Conservation (phyloP, 2,888 invertebrate genomes). For the Drosophila lutescens region DNA sequence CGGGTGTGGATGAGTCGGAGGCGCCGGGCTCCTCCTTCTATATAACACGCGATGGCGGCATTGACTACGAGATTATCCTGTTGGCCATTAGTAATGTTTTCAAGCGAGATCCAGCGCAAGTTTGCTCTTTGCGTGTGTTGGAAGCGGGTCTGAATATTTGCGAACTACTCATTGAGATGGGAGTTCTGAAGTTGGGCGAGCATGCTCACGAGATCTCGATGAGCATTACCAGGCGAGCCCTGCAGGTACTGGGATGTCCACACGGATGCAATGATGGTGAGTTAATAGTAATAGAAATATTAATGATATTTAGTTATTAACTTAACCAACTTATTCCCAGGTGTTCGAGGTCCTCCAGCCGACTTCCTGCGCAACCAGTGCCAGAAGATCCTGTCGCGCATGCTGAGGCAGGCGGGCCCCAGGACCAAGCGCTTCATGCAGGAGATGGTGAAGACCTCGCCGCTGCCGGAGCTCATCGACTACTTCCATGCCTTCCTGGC, state of each 20-base stretch:
- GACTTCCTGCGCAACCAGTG: constrained; percentile 96
- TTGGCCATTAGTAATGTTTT: constrained; percentile 95
- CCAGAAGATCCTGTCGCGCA: constrained; percentile 90
- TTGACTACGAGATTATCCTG: constrained; percentile 94
- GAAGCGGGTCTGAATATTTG: constrained; percentile 96
- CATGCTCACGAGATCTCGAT: constrained; percentile 84
- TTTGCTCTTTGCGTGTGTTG: constrained; percentile 93
- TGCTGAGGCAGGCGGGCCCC: constrained; percentile 88
- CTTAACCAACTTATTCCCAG: constrained; percentile 59
- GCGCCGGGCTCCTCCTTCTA: constrained; percentile 95
- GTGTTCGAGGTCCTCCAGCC: constrained; percentile 92
- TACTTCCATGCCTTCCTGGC: constrained; percentile 98
- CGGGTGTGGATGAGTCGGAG: constrained; percentile 93
- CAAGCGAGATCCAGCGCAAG: constrained; percentile 91
- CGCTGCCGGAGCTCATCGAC: constrained; percentile 93
- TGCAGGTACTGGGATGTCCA: constrained; percentile 96
- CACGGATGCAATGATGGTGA: constrained; percentile 94
- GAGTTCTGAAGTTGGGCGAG: constrained; percentile 87
- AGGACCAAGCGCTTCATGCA: constrained; percentile 86
- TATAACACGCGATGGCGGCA: constrained; percentile 97
- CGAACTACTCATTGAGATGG: constrained; percentile 95
- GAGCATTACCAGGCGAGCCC: constrained; percentile 84
- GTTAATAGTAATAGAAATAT: constrained; percentile 1
- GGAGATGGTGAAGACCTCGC: constrained; percentile 91
- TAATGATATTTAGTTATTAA: no score